phyloP scores from a whole-genome alignment of 30 jellyfish, hydroid and myxozoan species.

The Cassiopea andromeda region DNA sequence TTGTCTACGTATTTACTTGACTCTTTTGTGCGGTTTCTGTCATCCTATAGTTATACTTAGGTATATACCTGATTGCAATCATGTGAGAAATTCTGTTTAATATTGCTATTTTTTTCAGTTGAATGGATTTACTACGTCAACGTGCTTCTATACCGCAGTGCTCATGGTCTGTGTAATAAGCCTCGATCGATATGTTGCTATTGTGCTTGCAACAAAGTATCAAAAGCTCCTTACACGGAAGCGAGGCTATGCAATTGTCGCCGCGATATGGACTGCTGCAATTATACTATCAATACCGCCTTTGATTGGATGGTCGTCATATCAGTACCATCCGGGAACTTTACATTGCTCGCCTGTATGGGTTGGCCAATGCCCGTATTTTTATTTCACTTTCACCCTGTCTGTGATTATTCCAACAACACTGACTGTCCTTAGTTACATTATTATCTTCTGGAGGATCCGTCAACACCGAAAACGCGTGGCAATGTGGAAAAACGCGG shows the following conservation, averaged over 20 bases:
- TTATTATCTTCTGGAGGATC: constrained; percentile 58
- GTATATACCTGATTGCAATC: too few species aligned
- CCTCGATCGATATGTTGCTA: constrained; percentile 73
- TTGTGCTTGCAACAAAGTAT: constrained; percentile 63
- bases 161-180: constrained; percentile 61
- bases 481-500: constrained; percentile 51
- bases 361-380: constrained; percentile 63
- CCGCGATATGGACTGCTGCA: constrained; percentile 51
- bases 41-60: too few species aligned
- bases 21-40: neutral
- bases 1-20: neutral
- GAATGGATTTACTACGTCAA: constrained; percentile 71
- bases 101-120: constrained; percentile 19
- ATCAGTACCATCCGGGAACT: constrained; percentile 78
- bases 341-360: constrained; percentile 75
- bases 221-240: constrained; percentile 46
- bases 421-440: constrained; percentile 54
- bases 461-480: constrained; percentile 71
- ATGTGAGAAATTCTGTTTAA: too few species aligned
- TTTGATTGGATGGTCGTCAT: constrained; percentile 75
- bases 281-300: constrained; percentile 64
- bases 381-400: constrained; percentile 54
- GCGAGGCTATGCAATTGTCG: constrained; percentile 41
- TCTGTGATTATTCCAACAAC: constrained; percentile 54
- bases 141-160: constrained; percentile 65